Evolutionary conservation across 2,113 vertebrate genomes (phyloP).

Genomic region (Psephotus haematonotus): DNA sequence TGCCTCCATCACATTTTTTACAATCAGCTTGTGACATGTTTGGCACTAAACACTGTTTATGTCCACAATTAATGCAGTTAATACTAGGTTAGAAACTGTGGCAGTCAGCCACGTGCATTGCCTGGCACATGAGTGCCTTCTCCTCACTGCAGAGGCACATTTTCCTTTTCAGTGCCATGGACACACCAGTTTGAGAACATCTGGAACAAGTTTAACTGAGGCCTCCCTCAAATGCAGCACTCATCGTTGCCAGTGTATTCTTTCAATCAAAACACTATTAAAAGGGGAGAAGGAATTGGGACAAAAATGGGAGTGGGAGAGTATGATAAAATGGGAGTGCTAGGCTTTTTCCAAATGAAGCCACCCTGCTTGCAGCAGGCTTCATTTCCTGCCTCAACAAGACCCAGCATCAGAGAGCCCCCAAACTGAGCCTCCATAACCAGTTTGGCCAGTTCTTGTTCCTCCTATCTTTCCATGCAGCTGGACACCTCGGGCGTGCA

Average conservation of each 20-base stretch:
- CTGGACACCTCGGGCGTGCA: not conserved
- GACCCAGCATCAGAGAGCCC: not conserved
- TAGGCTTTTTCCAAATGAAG: not conserved
- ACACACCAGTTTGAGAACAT: not conserved
- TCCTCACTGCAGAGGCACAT: not conserved
- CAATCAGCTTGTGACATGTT: constrained; percentile 48
- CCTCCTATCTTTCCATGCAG: not conserved
- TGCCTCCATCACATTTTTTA: constrained; percentile 3
- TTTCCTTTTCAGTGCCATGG: not conserved
- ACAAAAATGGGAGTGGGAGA: not conserved
- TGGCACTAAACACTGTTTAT: constrained; percentile 40
- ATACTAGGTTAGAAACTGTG: constrained; percentile 6
- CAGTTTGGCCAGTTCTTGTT: not conserved
- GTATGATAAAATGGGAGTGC: not conserved
- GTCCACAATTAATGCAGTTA: constrained; percentile 43
- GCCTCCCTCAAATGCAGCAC: not conserved
- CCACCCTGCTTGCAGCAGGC: not conserved
- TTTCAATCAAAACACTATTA: not conserved
- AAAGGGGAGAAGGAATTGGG: not conserved
- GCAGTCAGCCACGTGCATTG: constrained; percentile 17
- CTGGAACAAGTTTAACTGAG: constrained; percentile 13
- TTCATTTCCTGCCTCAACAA: not conserved
- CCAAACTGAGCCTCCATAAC: not conserved
- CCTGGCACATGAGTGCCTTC: constrained; percentile 37
- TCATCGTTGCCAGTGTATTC: not conserved